Conservation (phyloP, 2,797 vertebrate genomes). For the Atherinosoma microstoma region DNA sequence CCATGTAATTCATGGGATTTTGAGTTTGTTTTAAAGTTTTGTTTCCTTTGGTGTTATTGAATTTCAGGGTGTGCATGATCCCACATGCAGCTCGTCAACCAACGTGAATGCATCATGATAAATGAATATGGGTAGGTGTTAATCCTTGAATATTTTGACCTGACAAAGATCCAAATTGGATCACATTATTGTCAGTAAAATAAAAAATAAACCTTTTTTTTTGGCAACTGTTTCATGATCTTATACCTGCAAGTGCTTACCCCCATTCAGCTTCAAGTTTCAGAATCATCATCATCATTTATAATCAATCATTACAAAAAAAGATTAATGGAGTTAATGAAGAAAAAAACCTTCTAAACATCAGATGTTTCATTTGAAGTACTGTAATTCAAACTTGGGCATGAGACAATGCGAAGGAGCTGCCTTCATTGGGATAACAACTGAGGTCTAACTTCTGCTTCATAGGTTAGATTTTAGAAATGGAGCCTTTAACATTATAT, state of each 20-base stretch:
- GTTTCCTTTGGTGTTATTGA: neutral
- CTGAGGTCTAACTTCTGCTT: neutral
- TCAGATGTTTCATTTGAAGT: neutral
- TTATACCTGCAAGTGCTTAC: neutral
- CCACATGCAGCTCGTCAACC: no score
- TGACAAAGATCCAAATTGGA: no score
- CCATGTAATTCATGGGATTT: neutral
- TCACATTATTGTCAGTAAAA: no score
- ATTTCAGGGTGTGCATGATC: neutral
- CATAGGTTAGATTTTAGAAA: neutral
- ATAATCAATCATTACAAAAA: neutral
- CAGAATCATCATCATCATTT: neutral
- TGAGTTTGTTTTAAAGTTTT: neutral
- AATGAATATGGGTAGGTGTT: no score
- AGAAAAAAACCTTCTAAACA: neutral
- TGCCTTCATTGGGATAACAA: neutral
- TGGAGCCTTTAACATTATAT: neutral
- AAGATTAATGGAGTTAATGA: neutral
- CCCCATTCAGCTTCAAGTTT: neutral
- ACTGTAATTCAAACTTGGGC: neutral
- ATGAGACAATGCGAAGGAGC: neutral
- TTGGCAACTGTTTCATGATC: neutral
- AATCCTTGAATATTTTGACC: no score
- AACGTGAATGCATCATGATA: no score
- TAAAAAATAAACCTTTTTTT: neutral